phyloP scores from a whole-genome alignment of 2,888 invertebrate species.

The Anticlea derivata region DNA sequence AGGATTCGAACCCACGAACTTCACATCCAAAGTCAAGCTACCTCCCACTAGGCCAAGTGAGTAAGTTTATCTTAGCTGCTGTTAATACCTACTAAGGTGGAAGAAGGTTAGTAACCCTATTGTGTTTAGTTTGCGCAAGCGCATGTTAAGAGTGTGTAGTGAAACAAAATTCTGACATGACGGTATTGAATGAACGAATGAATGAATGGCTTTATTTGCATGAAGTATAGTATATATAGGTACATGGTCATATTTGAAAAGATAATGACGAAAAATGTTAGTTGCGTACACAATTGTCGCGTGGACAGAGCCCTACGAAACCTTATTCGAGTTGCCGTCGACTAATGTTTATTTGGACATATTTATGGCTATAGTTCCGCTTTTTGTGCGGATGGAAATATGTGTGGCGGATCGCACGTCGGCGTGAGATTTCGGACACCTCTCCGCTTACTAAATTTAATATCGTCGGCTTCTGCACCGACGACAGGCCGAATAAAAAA shows the following conservation, averaged over 20 bases:
- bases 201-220: too few relatives aligned
- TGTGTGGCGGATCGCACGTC: conserved; percentile 85
- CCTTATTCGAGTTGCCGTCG: conserved; percentile 67
- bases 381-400: conserved; percentile 84
- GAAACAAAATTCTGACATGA: too few relatives aligned
- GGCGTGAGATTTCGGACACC: conserved; percentile 84
- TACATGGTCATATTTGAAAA: not conserved
- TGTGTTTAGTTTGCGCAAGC: too few relatives aligned
- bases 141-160: too few relatives aligned
- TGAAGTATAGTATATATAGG: too few relatives aligned
- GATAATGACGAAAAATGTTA: not conserved
- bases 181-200: too few relatives aligned
- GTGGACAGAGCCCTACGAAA: conserved; percentile 64
- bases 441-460: conserved; percentile 84
- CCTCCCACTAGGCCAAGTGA: too few relatives aligned
- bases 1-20: too few relatives aligned
- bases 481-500: conserved; percentile 73
- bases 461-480: conserved; percentile 80
- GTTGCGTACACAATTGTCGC: conserved; percentile 42
- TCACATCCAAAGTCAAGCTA: too few relatives aligned
- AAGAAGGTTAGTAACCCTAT: too few relatives aligned
- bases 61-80: too few relatives aligned
- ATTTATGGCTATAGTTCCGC: conserved; percentile 85
- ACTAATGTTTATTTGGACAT: conserved; percentile 84
- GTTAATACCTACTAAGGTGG: too few relatives aligned